phyloP scores from a whole-genome alignment of 2,113 vertebrate genomes.

The Lonchura striata region DNA sequence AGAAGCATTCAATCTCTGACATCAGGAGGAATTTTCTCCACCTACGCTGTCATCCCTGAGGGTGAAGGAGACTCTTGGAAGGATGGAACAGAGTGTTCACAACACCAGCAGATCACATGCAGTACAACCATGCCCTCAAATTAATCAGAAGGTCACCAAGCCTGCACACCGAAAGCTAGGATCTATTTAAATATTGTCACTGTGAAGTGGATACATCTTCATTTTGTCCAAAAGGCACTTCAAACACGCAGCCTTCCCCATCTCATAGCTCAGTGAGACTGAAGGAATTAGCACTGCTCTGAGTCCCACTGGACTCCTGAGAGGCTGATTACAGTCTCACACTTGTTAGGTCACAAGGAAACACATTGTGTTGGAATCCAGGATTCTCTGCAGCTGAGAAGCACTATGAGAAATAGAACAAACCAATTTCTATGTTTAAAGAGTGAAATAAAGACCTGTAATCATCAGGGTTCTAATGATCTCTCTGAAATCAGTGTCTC shows the following conservation, averaged over 20 bases:
- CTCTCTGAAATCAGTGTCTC: not conserved
- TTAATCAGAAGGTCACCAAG: not conserved
- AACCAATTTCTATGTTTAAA: not conserved
- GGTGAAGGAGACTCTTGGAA: not conserved
- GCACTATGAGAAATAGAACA: not conserved
- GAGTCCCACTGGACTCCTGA: not conserved
- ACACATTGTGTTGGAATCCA: not conserved
- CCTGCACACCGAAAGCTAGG: not conserved
- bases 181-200: not conserved
- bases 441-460: not conserved
- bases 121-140: not conserved
- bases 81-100: not conserved
- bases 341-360: not conserved
- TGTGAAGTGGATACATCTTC: not conserved
- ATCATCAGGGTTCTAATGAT: not conserved
- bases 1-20: not conserved
- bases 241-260: not conserved
- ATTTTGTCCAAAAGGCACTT: not conserved
- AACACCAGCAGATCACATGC: not conserved
- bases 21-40: not conserved
- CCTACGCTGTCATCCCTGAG: not conserved
- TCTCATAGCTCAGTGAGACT: not conserved
- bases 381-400: not conserved
- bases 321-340: not conserved
- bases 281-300: not conserved